Evolutionary conservation across 2,888 invertebrate species (phyloP).

Genomic region (Leptopilina syphax): DNA sequence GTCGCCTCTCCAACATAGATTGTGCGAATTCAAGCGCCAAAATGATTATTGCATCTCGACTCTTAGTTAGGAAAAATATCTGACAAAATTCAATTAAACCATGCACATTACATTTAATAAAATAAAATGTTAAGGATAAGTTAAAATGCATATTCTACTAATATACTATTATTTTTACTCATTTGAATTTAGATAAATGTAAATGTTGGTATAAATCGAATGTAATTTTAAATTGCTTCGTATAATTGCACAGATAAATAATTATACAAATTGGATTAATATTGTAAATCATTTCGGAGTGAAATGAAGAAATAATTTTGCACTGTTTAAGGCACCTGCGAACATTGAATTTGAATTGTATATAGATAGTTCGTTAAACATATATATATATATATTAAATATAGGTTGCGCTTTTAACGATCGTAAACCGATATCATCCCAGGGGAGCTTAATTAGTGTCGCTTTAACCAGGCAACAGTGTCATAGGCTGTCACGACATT

Average conservation of each 20-base stretch:
- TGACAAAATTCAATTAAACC: too few relatives aligned
- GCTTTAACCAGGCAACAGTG: conserved; percentile 49
- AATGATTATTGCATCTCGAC: too few relatives aligned
- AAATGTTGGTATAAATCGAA: too few relatives aligned
- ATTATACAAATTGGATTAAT: background rate
- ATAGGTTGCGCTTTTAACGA: conserved; percentile 34
- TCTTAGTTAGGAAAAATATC: too few relatives aligned
- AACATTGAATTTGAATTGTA: background rate
- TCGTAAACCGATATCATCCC: conserved; percentile 47
- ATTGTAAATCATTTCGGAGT: background rate
- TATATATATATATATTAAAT: conserved; percentile 23
- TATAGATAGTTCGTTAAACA: conserved; percentile 20
- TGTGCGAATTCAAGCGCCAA: too few relatives aligned
- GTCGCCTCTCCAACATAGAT: too few relatives aligned
- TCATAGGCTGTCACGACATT: conserved; percentile 41
- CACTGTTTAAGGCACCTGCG: background rate
- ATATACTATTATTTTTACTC: too few relatives aligned
- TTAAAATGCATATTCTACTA: too few relatives aligned
- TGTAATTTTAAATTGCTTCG: too few relatives aligned
- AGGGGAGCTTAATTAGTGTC: conserved; percentile 50
- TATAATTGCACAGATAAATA: background rate
- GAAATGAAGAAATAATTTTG: background rate
- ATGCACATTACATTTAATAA: too few relatives aligned
- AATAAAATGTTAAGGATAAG: too few relatives aligned
- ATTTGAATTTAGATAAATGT: too few relatives aligned